Percentiles rank a stretch among this genome's conserved stretches.
phyloP scores from a whole-genome alignment of 2,888 invertebrate species.

The Sphaeridia pumilis region DNA sequence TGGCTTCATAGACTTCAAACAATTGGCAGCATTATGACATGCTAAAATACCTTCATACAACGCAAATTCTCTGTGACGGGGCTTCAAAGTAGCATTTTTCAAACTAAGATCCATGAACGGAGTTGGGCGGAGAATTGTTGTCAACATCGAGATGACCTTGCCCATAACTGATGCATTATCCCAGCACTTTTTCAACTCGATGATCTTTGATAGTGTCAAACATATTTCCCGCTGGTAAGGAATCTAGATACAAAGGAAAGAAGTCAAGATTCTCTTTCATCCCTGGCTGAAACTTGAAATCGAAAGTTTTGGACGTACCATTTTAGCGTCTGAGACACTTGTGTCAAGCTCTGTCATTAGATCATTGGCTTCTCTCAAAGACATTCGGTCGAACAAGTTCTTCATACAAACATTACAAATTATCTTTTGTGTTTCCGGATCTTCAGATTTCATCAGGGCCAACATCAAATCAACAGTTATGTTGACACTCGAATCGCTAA shows the following conservation, averaged over 20 bases:
- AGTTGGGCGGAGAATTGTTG: not conserved
- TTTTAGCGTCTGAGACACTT: not conserved
- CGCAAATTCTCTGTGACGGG: conserved; percentile 6
- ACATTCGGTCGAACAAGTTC: conserved; percentile 10
- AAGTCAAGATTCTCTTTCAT: not conserved
- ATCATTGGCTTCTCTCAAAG: not conserved
- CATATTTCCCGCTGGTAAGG: conserved; percentile 14
- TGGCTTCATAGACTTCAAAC: too few species aligned
- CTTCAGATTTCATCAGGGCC: conserved; percentile 6
- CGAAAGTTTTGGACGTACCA: conserved; percentile 1
- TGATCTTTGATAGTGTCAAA: conserved; percentile 9
- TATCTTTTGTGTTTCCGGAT: conserved; percentile 8
- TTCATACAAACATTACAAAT: conserved; percentile 10
- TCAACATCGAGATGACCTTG: not conserved
- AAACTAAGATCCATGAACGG: not conserved
- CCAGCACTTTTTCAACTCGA: conserved; percentile 11
- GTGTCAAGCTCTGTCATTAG: conserved; percentile 1
- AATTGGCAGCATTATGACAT: not conserved
- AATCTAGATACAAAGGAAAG: conserved; percentile 7
- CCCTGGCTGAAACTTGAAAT: too few species aligned
- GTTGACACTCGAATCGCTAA: not conserved
- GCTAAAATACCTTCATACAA: conserved; percentile 11
- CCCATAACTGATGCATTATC: conserved; percentile 4
- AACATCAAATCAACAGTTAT: conserved; percentile 7
- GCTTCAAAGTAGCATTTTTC: not conserved